Base-by-base conservation (phyloP, 1,140 invertebrate species). In the Acyrthosiphon pisum region DNA sequence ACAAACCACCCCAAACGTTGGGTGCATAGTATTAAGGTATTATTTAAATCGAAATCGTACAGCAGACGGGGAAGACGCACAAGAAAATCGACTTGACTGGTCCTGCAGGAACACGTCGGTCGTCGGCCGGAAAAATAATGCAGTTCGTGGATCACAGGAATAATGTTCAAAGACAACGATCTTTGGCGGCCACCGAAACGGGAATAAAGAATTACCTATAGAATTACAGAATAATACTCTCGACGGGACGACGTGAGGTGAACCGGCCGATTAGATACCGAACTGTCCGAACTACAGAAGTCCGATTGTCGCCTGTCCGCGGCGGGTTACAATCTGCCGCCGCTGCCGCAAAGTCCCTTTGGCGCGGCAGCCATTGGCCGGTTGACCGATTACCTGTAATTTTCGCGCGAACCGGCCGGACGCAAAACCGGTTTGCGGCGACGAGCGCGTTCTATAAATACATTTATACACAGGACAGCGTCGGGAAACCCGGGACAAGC, bases 201-300 rank as follows among this genome's bases (percentile, higher is more conserved):
- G 30, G 14, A 68, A 68, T 68, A 30, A 30, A 1, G 11, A 9
- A n/a, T n/a, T n/a, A n/a, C n/a, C n/a, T n/a, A n/a, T n/a, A n/a
- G n/a, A n/a, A n/a, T n/a, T n/a, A n/a, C n/a, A n/a, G n/a, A n/a
- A 0, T 4, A 30, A 9, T 30, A 2, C 23, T 8, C 50, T 2
- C 0, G 22, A 6, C 20, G 20, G 22, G 20, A 53, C 50, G 22
- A 0, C 20, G 50, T 4, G n/a, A 76, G 14, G 14, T 20, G 11
- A 35, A n/a, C 30, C n/a, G n/a, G 60, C 14, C 60, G 60, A 76
- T 68, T 4, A 68, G 14, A 14, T 30, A 18, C 60, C n/a, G 14
- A 23, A n/a, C 14, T 30, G 44, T 0, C 60, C 60, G 30, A 76
- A 41, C 41, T 41, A 41, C 41, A 41, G 41, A 41, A 76, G n/a